Conservation (phyloP, 2,888 invertebrate species). For the Gastrophysa polygoni region DNA sequence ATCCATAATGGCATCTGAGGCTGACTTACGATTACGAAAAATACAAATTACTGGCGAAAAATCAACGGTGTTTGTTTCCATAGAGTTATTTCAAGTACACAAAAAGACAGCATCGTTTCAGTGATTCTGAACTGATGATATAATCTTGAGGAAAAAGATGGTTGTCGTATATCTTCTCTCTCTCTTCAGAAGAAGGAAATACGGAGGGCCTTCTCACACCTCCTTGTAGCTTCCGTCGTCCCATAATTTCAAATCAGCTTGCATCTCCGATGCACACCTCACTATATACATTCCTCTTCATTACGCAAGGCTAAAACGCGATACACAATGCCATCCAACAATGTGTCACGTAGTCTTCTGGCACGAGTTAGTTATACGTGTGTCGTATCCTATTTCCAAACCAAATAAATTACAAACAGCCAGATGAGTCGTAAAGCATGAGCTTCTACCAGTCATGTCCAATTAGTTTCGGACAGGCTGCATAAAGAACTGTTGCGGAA, state of each 20-base stretch:
- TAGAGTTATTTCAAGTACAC: no score
- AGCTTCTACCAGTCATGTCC: constrained; percentile 5
- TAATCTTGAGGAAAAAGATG: no score
- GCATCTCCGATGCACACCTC: not conserved
- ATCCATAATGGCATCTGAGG: no score
- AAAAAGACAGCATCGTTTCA: no score
- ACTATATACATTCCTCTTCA: constrained; percentile 2
- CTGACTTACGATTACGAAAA: no score
- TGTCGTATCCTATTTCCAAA: constrained; percentile 17
- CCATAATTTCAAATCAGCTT: not conserved
- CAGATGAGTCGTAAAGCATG: constrained; percentile 8
- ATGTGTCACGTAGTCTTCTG: constrained; percentile 19
- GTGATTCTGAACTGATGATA: no score
- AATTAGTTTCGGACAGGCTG: constrained; percentile 13
- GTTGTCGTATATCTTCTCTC: no score
- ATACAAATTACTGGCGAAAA: no score
- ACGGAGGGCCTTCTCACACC: not conserved
- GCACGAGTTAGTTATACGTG: constrained; percentile 16
- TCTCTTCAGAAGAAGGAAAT: no score
- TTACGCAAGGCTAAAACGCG: constrained; percentile 2
- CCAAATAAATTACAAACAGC: constrained; percentile 15
- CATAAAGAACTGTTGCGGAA: constrained; percentile 11
- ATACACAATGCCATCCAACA: constrained; percentile 12
- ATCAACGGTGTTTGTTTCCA: no score
- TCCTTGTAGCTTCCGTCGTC: not conserved